Evolutionary conservation across 2,888 invertebrate genomes (phyloP), one percentile per base, ranked within the genome.

Genomic region (Sinotaia quadrata): DNA sequence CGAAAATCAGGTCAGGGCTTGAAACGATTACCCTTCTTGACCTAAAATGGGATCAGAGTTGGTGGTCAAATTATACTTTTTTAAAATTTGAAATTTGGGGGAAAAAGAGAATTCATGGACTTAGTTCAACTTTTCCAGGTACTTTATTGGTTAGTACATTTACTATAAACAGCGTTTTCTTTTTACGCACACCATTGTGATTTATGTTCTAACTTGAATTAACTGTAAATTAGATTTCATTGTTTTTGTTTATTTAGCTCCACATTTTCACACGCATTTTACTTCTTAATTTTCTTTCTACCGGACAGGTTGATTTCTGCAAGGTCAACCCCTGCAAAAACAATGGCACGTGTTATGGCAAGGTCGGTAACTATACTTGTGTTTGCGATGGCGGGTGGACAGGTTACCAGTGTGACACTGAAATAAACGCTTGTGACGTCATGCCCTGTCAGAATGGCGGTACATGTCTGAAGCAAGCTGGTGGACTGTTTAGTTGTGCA

Each of bases 361-460:
- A 41, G 10, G 2, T 68, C 8, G 61, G 61, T 0, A 44, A 44
- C 33, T 68, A 62, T 57, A 61, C 54, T 1, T 68, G 68, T 37
- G 36, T 15, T 15, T 68, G 68, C 47, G 34, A 33, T 1, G 10
- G 24, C 21, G 68, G 62, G 12, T 68, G 57, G 61, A 68, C 52
- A 4, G 68, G 68, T 62, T 8, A 47, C n/a, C 15, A 41, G 12
- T 68, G 68, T 37, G 44, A 33, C 12, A 52, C 54, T 5, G 56
- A 61, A 24, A 57, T 61, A 15, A 34, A 62, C n/a, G 56, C 61
- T n/a, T 73, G 73, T 44, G 60, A 41, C 3, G 37, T 49, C 34
- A 31, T 63, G 4, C 73, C 73, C 1, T 73, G 73, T 54, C 33
- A 41, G 4, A 69, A 73, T 54, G 61, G 65, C 15, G 73, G 56